Evolutionary conservation across 1,140 invertebrate species (phyloP), one percentile per base, ranked within the genome.

Genomic region (Platorchestia sp.): DNA sequence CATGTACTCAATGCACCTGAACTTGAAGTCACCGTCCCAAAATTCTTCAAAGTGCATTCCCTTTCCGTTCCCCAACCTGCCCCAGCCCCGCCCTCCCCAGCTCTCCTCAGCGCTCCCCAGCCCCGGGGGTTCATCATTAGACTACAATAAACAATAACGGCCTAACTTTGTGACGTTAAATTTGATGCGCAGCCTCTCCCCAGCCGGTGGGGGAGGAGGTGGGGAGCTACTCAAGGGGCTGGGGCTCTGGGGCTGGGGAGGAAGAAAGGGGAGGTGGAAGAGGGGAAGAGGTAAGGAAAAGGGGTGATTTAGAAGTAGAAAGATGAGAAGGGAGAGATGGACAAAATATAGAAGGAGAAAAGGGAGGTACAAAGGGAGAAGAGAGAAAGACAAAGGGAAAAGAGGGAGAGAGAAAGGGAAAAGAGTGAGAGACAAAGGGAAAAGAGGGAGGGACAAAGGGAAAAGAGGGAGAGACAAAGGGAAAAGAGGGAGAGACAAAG

Each of bases 121-220:
- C 45, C 91, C 91, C 45, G 5, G 41, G 10, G 87, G 87, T 89
- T 89, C 91, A 93, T 93, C 91, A 45, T 93, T 93, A 93, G 91
- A 93, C 91, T 45, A 93, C 91, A 93, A 45, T 93, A 93, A 93
- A 93, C 91, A 93, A 45, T 93, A 93, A 93, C 91, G 91, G 45
- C n/a, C 43, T 3, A 93, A 93, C 43, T 93, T 93, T 93, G 45
- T 40, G 45, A 93, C 91, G 45, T 93, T 45, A 93, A 93, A 93
- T 93, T 93, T 93, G 43, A 93, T 93, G 91, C 43, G 7, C 91
- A 40, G 91, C 43, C 43, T 93, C 91, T 6, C 59, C 27, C 27
- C 59, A 10, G 36, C 27, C 27, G 14, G 3, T 10, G 10, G 59
- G 59, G 10, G 59, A 27, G 59, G 27, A 75, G 27, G 36, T 75